Evolutionary conservation across 2,113 vertebrate genomes (phyloP).

Genomic region (Albula goreensis): DNA sequence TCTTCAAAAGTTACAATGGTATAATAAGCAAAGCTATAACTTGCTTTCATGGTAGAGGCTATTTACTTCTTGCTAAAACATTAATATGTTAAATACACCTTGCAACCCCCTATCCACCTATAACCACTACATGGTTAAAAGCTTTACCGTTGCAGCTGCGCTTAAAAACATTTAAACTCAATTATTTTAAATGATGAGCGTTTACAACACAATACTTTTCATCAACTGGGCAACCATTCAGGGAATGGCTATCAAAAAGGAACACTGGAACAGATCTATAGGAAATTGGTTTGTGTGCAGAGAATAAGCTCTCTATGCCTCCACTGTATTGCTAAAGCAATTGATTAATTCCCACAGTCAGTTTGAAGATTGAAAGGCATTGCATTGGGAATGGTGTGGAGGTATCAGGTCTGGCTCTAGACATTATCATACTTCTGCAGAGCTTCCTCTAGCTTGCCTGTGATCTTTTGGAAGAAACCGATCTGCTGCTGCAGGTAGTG

Average conservation of each 20-base stretch:
- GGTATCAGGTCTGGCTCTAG: slow-evolving; percentile 56
- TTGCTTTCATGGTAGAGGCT: slow-evolving; percentile 52
- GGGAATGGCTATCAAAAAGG: slow-evolving; percentile 24
- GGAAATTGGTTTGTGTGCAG: slow-evolving; percentile 26
- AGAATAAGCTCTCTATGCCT: slow-evolving; percentile 29
- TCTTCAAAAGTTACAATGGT: slow-evolving; percentile 70
- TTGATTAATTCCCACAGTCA: slow-evolving; percentile 7
- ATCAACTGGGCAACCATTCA: slow-evolving; percentile 27
- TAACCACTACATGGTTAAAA: slow-evolving; percentile 15
- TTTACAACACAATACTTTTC: background rate
- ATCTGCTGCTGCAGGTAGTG: slow-evolving; percentile 96
- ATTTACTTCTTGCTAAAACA: slow-evolving; percentile 24
- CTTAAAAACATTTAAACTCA: slow-evolving; percentile 10
- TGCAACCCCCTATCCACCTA: background rate
- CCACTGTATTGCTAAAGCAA: slow-evolving; percentile 32
- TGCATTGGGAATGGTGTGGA: too few relatives aligned
- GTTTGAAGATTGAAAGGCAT: slow-evolving; percentile 24
- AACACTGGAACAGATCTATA: background rate
- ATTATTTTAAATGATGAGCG: background rate
- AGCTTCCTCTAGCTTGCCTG: slow-evolving; percentile 91
- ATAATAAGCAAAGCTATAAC: slow-evolving; percentile 77
- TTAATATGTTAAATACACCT: slow-evolving; percentile 23
- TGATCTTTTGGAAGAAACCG: slow-evolving; percentile 93
- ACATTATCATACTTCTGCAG: slow-evolving; percentile 90
- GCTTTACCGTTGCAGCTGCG: slow-evolving; percentile 2